Base-by-base conservation (phyloP, 2,797 vertebrate genomes). In the Tokudaia tokunoshimensis region DNA sequence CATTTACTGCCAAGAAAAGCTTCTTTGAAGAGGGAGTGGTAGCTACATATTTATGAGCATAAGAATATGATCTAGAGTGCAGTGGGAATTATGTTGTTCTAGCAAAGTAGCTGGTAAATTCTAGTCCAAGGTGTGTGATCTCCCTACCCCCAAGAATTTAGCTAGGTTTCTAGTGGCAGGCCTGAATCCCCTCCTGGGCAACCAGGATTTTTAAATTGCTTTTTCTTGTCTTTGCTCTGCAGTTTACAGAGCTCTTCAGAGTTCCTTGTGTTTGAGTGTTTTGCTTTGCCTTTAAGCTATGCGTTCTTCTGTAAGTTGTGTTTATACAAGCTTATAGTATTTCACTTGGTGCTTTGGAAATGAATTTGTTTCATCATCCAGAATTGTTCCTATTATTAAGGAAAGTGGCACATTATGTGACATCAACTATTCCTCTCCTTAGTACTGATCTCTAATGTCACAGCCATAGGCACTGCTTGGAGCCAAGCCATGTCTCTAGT, bases 331-430 rank as follows among this genome's bases (percentile, higher is more conserved):
- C 72, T 85, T 89, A 13, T 4, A 92, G 19, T 89, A 37, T 96
- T 96, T 97, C 88, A 76, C 37, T 94, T 52, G 14, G 91, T 72
- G 17, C 22, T 22, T 79, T 34, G 92, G 78, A 94, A 93, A 90
- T 55, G 22, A 88, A 92, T 37, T n/a, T 5, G 67, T 11, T n/a
- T 52, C 57, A 29, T 65, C 34, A 61, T 50, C 24, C 24, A 84
- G 50, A 26, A 74, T 47, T 92, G 52, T 94, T 92, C 57, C 17
- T 59, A 34, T 83, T 92, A 55, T 87, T 78, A 91, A 55, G 65
- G 57, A 87, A 65, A 82, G 26, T 61, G 31, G 41, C 31, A 95
- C 19, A 74, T 90, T 82, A 41, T 72, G 19, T 55, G 57, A 74
- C 72, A 6, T 92, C 78, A 91, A 37, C 34, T 70, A 87, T 55